Evolutionary conservation across 2,113 vertebrate genomes (phyloP), one percentile per base, ranked within the genome.

Genomic region (Periophthalmodon schlosseri): DNA sequence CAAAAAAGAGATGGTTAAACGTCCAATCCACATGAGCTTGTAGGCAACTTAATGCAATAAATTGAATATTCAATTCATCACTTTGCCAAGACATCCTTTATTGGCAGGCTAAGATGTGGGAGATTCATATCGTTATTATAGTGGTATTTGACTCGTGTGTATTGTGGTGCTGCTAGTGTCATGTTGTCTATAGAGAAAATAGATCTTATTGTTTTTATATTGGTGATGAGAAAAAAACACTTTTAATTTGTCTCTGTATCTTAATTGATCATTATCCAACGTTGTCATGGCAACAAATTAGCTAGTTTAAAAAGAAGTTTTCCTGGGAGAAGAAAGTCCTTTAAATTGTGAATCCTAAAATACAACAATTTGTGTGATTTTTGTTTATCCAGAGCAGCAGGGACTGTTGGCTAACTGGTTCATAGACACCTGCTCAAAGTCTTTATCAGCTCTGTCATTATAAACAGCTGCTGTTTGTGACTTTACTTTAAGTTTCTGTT

Each of bases 31-130:
- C 64, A 20, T 50, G 61, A 82, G 80, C 39, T 28, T 76, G 75
- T 46, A 46, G n/a, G 56, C 39, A 81, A 80, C 75, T 47, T 83
- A 82, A 85, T 82, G 39, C 72, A 84, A 88, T 84, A 36, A 74
- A 44, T 11, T 8, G 2, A 44, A 44, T 44, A 1, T 39, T 9
- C 36, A 5, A 39, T 39, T 0, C 39, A 44, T 44, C 39, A 44
- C 39, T 44, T 44, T 10, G 2, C 8, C 2, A 28, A 36, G 9
- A 39, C 6, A 39, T 39, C 36, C 36, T 39, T 36, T 36, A 36
- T 36, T 36, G 34, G 3, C 6, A 36, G 34, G 34, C 2, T 36
- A 39, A 8, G 36, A 39, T 39, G 36, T 39, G 36, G 36, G 36
- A 44, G 39, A 44, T 8, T 7, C 39, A 44, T 44, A 44, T 44